A percentile compares a stretch with the other conserved stretches of the same genome.
Evolutionary conservation across 1,140 invertebrate species (phyloP).

Genomic region (Anoplolepis gracilipes): DNA sequence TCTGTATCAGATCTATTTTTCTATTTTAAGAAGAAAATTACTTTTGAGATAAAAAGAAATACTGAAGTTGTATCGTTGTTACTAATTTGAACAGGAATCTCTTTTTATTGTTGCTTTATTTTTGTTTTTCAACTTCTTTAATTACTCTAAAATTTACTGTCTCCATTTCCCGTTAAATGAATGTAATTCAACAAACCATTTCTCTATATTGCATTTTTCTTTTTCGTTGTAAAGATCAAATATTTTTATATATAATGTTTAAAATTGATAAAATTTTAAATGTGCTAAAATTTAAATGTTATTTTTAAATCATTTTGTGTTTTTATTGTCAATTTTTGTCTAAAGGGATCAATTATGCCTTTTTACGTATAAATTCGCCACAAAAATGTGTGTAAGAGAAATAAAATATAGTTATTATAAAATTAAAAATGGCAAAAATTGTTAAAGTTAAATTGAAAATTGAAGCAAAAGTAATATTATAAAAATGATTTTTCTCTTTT

Average conservation of each 20-base stretch:
- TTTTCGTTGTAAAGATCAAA: neutral
- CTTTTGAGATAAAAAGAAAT: neutral
- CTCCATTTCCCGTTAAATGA: neutral
- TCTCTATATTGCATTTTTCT: neutral
- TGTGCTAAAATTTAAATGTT: neutral
- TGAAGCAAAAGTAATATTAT: too few relatives aligned
- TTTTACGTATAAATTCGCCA: neutral
- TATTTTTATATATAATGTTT: neutral
- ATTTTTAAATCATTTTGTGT: neutral
- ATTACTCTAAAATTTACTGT: conserved; percentile 17
- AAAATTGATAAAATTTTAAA: neutral
- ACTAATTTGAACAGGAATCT: neutral
- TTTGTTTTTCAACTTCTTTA: conserved; percentile 25
- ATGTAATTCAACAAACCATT: neutral
- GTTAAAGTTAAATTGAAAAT: too few relatives aligned
- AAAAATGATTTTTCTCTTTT: too few relatives aligned
- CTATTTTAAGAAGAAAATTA: neutral
- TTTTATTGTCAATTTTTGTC: neutral
- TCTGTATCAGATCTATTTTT: neutral
- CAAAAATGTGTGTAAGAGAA: too few relatives aligned
- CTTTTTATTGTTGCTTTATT: conserved; percentile 8
- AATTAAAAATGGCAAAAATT: too few relatives aligned
- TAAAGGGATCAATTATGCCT: neutral
- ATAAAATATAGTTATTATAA: neutral
- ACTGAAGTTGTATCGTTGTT: conserved; percentile 39